Percentiles rank a stretch among this genome's conserved stretches.
These are phyloP conservation scores for Scopus umbretta DNA, from an alignment of 2,113 vertebrate species.

Conservation along the genomic window DNA sequence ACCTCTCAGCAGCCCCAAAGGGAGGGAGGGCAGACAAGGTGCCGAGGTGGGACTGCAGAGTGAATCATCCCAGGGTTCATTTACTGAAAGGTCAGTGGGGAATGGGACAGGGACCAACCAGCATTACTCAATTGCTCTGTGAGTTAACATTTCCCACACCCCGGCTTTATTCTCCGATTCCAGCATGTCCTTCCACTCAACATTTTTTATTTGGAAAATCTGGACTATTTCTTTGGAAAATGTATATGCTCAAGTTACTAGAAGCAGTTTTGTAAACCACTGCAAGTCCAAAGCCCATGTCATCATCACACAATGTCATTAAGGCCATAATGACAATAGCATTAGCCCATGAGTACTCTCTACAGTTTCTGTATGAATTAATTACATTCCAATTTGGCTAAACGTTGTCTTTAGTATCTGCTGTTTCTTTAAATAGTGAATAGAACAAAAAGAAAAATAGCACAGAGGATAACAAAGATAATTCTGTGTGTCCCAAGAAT, in stretches of 20 bases:
- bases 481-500: neutral
- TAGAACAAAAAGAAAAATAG: neutral
- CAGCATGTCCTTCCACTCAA: neutral
- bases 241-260: slow-evolving; percentile 8
- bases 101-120: slow-evolving; percentile 5
- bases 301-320: neutral
- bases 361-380: neutral
- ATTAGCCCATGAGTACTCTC: neutral
- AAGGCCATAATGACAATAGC: neutral
- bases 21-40: neutral
- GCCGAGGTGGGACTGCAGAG: neutral
- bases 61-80: slow-evolving; percentile 18
- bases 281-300: neutral
- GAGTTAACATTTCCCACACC: slow-evolving; percentile 49
- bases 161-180: neutral
- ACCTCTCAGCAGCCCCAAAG: neutral
- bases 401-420: neutral
- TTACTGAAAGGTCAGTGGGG: slow-evolving; percentile 34
- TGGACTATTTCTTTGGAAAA: slow-evolving; percentile 14
- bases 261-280: neutral
- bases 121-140: slow-evolving; percentile 51
- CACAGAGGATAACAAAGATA: neutral
- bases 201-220: slow-evolving; percentile 42
- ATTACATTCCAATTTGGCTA: neutral
- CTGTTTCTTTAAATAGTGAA: neutral